Percentiles rank a stretch among this genome's conserved stretches.
These are phyloP conservation scores for Picathartes gymnocephalus DNA, from an alignment of 2,113 vertebrate genomes.

Conservation along the genomic window DNA sequence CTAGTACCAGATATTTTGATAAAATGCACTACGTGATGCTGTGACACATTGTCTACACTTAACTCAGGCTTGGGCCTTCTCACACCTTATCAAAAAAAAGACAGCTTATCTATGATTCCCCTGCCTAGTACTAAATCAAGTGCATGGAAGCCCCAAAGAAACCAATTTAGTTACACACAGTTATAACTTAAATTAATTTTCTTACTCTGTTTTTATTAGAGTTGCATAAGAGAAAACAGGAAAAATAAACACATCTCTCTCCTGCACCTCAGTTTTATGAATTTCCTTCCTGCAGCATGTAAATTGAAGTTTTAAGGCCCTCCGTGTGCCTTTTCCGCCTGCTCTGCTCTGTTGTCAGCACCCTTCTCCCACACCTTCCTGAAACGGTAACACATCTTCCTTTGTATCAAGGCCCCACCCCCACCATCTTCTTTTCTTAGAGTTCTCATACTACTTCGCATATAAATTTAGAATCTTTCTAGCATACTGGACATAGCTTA, in stretches of 20 bases:
- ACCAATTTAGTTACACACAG: neutral
- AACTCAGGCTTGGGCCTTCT: neutral
- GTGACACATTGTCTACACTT: neutral
- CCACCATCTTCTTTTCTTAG: neutral
- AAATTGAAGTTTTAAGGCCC: neutral
- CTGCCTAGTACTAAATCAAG: neutral
- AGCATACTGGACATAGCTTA: neutral
- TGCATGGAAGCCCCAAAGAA: neutral
- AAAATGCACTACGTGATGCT: neutral
- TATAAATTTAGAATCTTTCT: neutral
- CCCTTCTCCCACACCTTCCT: slow-evolving; percentile 27
- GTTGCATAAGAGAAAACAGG: neutral
- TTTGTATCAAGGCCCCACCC: neutral
- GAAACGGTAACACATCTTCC: neutral
- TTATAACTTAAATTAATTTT: neutral
- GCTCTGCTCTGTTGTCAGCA: neutral
- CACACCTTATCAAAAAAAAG: neutral
- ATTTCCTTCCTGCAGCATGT: slow-evolving; percentile 21
- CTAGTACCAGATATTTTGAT: neutral
- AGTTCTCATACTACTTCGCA: neutral
- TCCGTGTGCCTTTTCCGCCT: neutral
- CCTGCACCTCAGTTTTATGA: neutral
- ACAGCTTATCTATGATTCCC: neutral
- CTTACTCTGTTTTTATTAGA: neutral
- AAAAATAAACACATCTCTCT: neutral